Evolutionary conservation across 2,888 invertebrate species (phyloP).

Genomic region (Pogonocherus hispidulus): DNA sequence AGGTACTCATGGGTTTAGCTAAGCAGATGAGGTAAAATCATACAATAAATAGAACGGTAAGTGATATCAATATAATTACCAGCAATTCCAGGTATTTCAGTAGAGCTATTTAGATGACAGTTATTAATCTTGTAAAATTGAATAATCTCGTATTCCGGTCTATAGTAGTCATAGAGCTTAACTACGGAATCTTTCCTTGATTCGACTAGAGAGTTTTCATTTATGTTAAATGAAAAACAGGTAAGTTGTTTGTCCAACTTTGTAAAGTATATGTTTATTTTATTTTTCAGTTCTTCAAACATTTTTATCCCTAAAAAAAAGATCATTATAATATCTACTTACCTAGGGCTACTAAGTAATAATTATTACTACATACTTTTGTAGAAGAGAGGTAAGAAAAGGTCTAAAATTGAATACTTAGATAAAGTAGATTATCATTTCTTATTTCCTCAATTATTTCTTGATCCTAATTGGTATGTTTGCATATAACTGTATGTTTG

Average conservation of each 20-base stretch:
- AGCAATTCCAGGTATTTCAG: constrained; percentile 41
- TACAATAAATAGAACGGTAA: background rate
- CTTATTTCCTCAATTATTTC: too few relatives aligned
- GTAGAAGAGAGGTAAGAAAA: too few relatives aligned
- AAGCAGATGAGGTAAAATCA: background rate
- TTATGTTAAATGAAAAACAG: constrained; percentile 70
- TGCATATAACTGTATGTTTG: too few relatives aligned
- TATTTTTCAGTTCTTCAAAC: constrained; percentile 70
- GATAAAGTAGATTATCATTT: too few relatives aligned
- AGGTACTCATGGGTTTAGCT: constrained; percentile 13
- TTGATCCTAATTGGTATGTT: too few relatives aligned
- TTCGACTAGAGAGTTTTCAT: constrained; percentile 68
- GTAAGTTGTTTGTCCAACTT: constrained; percentile 68
- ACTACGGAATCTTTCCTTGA: constrained; percentile 71
- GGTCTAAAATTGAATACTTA: too few relatives aligned
- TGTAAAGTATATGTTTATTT: constrained; percentile 71
- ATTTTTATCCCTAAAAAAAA: constrained; percentile 70
- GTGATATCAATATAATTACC: too few relatives aligned
- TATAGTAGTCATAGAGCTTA: constrained; percentile 77
- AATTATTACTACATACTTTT: too few relatives aligned
- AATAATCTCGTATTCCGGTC: constrained; percentile 68
- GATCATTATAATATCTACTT: too few relatives aligned
- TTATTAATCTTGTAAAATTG: constrained; percentile 56
- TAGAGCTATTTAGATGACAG: constrained; percentile 42
- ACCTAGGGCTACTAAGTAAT: too few relatives aligned